A percentile compares a stretch with the other conserved stretches of the same genome.
These are phyloP conservation scores for Thinocorus orbignyianus DNA, from an alignment of 2,113 vertebrate species.

Conservation along the genomic window DNA sequence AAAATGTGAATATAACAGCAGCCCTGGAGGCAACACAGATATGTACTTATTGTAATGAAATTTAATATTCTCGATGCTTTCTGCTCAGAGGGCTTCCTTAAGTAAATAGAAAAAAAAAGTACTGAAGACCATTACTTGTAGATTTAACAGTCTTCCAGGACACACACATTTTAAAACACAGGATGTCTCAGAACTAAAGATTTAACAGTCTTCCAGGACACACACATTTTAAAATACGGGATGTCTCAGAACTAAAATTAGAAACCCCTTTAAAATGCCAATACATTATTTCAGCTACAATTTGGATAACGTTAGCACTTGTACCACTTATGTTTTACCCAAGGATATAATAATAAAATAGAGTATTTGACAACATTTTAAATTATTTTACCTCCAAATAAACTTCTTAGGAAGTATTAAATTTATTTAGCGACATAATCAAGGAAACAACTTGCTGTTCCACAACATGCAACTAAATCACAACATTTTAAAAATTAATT, in stretches of 20 bases:
- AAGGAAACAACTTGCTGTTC: neutral
- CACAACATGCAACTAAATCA: neutral
- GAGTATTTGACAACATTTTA: neutral
- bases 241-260: neutral
- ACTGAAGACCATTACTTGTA: neutral
- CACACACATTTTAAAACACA: neutral
- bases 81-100: neutral
- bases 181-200: neutral
- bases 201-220: neutral
- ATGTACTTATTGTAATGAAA: slow-evolving; percentile 14
- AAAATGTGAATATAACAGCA: slow-evolving; percentile 9
- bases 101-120: neutral
- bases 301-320: neutral
- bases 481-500: neutral
- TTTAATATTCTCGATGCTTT: neutral
- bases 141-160: slow-evolving; percentile 1
- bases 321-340: neutral
- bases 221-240: neutral
- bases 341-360: neutral
- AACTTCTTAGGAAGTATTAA: neutral
- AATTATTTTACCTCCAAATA: neutral
- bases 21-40: neutral
- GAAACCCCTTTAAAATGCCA: neutral
- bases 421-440: neutral
- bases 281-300: neutral